Percentiles rank a stretch among this genome's conserved stretches.
These are phyloP conservation scores for Halichoeres trimaculatus DNA, from an alignment of 2,113 vertebrate species.

Conservation along the genomic window DNA sequence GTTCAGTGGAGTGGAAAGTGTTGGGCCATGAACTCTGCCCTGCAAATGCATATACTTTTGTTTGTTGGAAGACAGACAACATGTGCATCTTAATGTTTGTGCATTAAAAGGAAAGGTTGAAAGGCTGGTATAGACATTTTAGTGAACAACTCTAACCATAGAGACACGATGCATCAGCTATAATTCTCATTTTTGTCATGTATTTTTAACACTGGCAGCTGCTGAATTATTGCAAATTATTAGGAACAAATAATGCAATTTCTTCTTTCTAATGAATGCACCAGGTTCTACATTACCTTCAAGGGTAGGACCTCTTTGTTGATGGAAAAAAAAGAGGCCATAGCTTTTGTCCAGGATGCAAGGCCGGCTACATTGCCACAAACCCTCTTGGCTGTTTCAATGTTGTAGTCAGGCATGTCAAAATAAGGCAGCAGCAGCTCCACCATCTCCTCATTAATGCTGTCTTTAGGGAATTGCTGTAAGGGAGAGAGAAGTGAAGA, in stretches of 20 bases:
- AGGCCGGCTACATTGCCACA: slow-evolving; percentile 96
- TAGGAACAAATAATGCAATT: not conserved
- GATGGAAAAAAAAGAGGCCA: slow-evolving; percentile 94
- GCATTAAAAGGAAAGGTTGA: not conserved
- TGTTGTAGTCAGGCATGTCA: slow-evolving; percentile 95
- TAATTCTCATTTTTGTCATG: not conserved
- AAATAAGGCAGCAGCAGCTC: slow-evolving; percentile 95
- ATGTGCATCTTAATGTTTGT: not conserved
- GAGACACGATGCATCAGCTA: not conserved
- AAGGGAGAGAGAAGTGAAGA: slow-evolving; percentile 10
- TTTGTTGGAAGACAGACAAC: not conserved
- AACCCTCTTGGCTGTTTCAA: slow-evolving; percentile 92
- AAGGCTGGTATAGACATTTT: not conserved
- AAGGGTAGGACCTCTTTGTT: slow-evolving; percentile 97
- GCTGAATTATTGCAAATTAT: too few relatives aligned
- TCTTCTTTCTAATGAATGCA: not conserved
- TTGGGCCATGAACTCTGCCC: not conserved
- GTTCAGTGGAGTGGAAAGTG: slow-evolving; percentile 33
- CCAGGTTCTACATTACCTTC: slow-evolving; percentile 83
- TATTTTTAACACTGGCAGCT: not conserved
- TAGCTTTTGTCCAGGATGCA: slow-evolving; percentile 96
- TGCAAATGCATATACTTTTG: not conserved
- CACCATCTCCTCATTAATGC: slow-evolving; percentile 94
- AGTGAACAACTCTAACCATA: not conserved
- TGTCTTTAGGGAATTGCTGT: slow-evolving; percentile 97